Base-by-base conservation (phyloP, 2,113 vertebrate species). In the Corythoichthys haematopterus region DNA sequence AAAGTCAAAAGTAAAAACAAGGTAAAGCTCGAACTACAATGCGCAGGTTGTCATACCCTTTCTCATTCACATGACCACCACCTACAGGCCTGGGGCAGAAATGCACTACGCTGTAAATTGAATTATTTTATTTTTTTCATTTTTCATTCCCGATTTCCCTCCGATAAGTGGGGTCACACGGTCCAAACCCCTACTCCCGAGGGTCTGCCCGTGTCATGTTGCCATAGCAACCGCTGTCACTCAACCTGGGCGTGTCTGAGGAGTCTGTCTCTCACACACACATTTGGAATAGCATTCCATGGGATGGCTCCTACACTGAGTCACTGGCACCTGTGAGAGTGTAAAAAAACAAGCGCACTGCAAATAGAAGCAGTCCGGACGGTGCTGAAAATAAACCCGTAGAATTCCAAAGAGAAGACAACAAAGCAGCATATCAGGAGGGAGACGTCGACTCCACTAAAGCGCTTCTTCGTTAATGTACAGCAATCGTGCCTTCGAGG, bases 161-260 rank as follows among this genome's bases (percentile, higher is more conserved):
- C 40, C 1, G 6, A 40, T 43, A 43, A 7, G 6, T 43, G 40
- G 40, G 40, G 40, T 43, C 40, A 43, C 40, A 8, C 9, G 40
- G 40, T 43, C 9, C 20, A 28, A 28, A 8, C 40, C 40, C 66
- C 72, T 83, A 84, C 76, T 87, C 85, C 79, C 75, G 82, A 90
- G 85, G 79, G 66, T 66, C 66, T 70, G 55, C 2, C 79, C 43
- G 1, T 86, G 80, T 85, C 85, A 63, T 82, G 87, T 90, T 82
- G 63, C 86, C 79, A 83, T 90, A 74, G 84, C 53, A 76, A 90
- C 84, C 58, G n/a, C 35, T 78, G 86, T 83, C 88, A 89, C 72
- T 79, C 74, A 72, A 87, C 71, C 78, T 3, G 77, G 87, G 87
- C 2, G 80, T 80, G 82, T 78, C 79, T 40, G 16, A 57, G n/a